Conservation (phyloP, 1,140 invertebrate species). For the Brachionus asplanchnoidis region DNA sequence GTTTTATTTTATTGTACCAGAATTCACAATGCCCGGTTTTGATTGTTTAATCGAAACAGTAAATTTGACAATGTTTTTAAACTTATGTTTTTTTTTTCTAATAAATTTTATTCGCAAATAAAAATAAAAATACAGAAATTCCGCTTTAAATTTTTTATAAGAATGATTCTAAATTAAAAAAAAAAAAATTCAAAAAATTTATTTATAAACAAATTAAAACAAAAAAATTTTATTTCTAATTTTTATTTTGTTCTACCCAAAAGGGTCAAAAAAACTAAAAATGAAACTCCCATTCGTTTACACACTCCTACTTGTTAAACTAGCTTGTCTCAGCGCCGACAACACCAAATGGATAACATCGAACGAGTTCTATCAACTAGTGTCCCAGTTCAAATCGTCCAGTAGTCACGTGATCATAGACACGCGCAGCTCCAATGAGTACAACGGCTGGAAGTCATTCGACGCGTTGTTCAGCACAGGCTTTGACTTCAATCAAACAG, state of each 20-base stretch:
- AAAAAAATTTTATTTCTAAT: background rate
- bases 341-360: slow-evolving; percentile 27
- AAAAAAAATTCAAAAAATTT: too few species aligned
- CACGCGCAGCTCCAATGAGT: slow-evolving; percentile 27
- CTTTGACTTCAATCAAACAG: slow-evolving; percentile 29
- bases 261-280: background rate
- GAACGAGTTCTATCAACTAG: slow-evolving; percentile 6
- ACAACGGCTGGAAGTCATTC: slow-evolving; percentile 38
- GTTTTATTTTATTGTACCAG: too few species aligned
- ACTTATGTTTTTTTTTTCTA: too few species aligned
- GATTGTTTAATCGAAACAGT: too few species aligned
- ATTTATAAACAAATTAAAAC: background rate
- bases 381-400: background rate
- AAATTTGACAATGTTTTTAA: too few species aligned
- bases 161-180: too few species aligned
- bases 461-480: background rate
- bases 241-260: background rate
- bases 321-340: background rate
- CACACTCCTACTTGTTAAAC: background rate
- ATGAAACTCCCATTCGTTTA: background rate
- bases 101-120: too few species aligned
- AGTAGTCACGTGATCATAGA: background rate
- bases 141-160: too few species aligned
- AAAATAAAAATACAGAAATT: too few species aligned
- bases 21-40: too few species aligned